Percentiles rank a stretch among this genome's conserved stretches.
Evolutionary conservation across 2,888 invertebrate species (phyloP).

Genomic region (Trissonchulus sp.): DNA sequence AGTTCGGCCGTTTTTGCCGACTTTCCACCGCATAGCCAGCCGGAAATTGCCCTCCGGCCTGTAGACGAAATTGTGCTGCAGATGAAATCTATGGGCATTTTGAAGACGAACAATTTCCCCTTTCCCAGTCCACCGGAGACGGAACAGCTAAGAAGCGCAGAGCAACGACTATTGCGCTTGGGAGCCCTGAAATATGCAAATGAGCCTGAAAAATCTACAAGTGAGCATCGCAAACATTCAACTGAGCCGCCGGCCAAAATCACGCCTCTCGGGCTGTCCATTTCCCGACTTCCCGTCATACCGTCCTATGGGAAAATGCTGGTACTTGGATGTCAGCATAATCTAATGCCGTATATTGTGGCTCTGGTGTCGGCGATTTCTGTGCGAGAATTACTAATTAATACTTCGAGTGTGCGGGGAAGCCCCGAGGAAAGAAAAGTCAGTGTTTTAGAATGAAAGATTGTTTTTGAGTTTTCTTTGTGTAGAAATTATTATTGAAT

Average conservation of each 20-base stretch:
- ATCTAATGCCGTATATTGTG: conserved; percentile 70
- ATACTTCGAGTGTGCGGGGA: conserved; percentile 39
- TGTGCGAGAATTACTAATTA: conserved; percentile 71
- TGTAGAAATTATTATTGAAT: too few relatives aligned
- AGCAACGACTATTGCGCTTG: conserved; percentile 61
- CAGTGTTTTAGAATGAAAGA: neutral
- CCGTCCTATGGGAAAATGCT: conserved; percentile 94
- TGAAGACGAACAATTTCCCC: conserved; percentile 80
- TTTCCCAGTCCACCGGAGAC: conserved; percentile 85
- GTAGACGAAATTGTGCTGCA: conserved; percentile 87
- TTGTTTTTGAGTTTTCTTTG: too few relatives aligned
- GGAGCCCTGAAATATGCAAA: conserved; percentile 68
- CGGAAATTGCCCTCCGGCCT: conserved; percentile 84
- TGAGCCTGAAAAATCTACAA: neutral
- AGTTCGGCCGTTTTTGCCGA: conserved; percentile 91
- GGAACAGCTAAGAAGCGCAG: conserved; percentile 70
- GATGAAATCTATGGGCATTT: conserved; percentile 86
- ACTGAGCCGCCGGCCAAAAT: conserved; percentile 59
- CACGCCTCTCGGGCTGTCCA: conserved; percentile 73
- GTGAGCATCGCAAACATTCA: neutral
- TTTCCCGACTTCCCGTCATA: conserved; percentile 81
- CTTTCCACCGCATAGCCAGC: conserved; percentile 70
- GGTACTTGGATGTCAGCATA: conserved; percentile 77
- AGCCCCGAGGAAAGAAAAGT: conserved; percentile 59
- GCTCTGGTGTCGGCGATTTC: conserved; percentile 79